Percentiles rank a stretch among this genome's conserved stretches.
Evolutionary conservation across 2,113 vertebrate genomes (phyloP).

Genomic region (Diadophis punctatus): DNA sequence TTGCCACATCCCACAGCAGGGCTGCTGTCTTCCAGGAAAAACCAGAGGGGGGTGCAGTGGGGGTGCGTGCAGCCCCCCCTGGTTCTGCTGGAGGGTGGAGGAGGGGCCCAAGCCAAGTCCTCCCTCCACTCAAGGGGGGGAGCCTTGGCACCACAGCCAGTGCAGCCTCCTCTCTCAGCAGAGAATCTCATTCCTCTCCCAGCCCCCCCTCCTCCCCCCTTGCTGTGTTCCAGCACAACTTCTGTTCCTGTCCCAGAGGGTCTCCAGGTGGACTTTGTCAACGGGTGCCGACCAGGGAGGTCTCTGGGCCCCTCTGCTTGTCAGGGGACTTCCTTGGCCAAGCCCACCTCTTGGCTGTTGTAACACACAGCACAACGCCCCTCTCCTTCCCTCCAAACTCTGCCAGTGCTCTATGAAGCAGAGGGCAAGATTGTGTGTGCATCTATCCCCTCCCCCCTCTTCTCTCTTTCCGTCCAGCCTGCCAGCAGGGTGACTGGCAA

Average conservation of each 20-base stretch:
- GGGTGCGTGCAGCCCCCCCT: neutral
- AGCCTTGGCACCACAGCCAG: neutral
- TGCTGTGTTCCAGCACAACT: neutral
- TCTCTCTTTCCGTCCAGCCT: neutral
- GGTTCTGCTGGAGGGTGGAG: neutral
- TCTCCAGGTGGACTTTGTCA: neutral
- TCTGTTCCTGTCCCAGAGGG: neutral
- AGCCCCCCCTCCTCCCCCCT: neutral
- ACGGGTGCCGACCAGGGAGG: neutral
- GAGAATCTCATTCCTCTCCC: neutral
- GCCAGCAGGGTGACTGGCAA: neutral
- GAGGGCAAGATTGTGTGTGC: neutral
- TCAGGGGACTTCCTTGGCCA: neutral
- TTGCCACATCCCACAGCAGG: slow-evolving; percentile 29
- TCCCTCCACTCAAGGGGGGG: neutral
- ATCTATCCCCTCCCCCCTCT: neutral
- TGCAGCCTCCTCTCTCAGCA: neutral
- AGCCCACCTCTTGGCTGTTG: neutral
- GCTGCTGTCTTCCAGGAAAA: neutral
- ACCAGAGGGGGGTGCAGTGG: rapidly evolving
- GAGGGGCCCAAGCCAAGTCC: neutral
- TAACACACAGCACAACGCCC: neutral
- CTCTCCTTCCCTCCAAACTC: neutral
- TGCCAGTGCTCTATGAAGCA: neutral
- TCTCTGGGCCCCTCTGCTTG: neutral